A percentile compares a stretch with the other conserved stretches of the same genome.
Evolutionary conservation across 1,140 invertebrate genomes (phyloP).

Genomic region (Trichonephila clavipes): DNA sequence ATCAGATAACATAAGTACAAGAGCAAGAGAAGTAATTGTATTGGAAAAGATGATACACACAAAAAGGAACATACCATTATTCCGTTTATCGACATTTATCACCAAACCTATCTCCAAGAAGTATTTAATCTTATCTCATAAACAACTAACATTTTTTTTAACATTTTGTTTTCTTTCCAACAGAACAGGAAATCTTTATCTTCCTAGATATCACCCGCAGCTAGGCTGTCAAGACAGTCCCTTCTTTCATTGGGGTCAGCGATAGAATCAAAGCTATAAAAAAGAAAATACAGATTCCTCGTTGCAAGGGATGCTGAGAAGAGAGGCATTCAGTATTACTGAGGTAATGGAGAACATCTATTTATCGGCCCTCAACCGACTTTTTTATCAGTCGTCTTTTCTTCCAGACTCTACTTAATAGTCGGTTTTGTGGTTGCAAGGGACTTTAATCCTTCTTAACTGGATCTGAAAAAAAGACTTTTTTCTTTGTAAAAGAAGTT

Average conservation of each 20-base stretch:
- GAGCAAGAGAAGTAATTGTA: no score
- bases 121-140: no score
- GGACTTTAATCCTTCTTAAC: slow-evolving; percentile 44
- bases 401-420: background rate
- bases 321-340: slow-evolving; percentile 15
- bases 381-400: slow-evolving; percentile 42
- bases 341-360: slow-evolving; percentile 27
- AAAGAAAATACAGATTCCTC: background rate
- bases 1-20: no score
- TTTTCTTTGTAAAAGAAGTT: no score
- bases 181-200: no score
- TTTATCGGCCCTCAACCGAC: slow-evolving; percentile 32
- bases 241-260: background rate
- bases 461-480: no score
- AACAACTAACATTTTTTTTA: no score
- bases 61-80: no score
- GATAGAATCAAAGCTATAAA: background rate
- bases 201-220: background rate
- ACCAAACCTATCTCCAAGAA: no score
- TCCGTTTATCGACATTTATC: no score
- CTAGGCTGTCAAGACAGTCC: background rate
- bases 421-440: background rate
- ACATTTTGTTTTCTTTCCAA: no score
- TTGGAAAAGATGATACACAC: no score
- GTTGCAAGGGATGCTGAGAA: background rate